These are phyloP conservation scores for Ovibos moschatus DNA, from an alignment of 2,113 vertebrate species.

Conservation along the genomic window DNA sequence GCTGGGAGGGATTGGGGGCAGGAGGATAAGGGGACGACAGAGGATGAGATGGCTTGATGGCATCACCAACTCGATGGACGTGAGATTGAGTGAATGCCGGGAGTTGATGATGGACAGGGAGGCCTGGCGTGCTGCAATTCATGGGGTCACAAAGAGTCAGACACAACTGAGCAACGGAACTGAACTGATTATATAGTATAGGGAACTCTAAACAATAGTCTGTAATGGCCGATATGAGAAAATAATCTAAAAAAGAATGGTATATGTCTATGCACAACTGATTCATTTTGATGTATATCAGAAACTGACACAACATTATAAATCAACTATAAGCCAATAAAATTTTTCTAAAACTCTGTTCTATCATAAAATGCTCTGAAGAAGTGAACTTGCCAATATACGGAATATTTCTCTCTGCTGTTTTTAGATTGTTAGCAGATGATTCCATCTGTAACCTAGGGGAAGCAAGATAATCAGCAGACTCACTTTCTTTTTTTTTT, in stretches of 20 bases:
- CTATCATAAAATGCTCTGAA: neutral
- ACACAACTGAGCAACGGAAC: too few species aligned
- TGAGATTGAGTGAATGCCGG: too few species aligned
- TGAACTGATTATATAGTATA: neutral
- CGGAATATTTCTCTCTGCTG: too few species aligned
- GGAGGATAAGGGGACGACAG: too few species aligned
- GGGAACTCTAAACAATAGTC: neutral
- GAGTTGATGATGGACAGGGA: too few species aligned
- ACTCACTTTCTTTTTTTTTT: neutral
- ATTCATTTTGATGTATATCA: neutral
- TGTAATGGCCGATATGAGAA: neutral
- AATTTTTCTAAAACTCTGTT: neutral
- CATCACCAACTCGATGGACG: rapidly evolving
- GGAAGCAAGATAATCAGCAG: neutral
- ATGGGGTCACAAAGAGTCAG: too few species aligned
- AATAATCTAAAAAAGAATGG: neutral
- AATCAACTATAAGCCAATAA: neutral
- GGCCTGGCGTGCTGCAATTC: too few species aligned
- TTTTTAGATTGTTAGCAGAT: too few species aligned
- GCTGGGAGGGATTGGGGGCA: too few species aligned
- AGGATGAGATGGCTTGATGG: too few species aligned
- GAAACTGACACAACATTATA: neutral
- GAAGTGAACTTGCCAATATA: neutral
- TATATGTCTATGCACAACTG: neutral
- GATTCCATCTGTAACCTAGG: too few species aligned